A percentile compares a stretch with the other conserved stretches of the same genome.
phyloP scores from a whole-genome alignment of 1,140 invertebrate species.

The Gonatopus flavifemur region DNA sequence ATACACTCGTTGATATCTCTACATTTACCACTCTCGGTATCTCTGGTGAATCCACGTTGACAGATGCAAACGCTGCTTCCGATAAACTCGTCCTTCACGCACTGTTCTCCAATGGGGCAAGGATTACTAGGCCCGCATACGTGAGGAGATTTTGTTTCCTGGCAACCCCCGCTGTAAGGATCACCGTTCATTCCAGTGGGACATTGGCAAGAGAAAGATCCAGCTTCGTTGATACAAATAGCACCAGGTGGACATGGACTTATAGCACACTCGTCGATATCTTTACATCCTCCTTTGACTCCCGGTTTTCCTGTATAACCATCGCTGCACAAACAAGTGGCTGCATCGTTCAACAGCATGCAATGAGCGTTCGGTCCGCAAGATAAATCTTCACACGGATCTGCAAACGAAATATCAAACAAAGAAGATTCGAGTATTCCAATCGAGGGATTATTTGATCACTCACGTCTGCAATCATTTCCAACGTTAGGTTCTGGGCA shows the following conservation, averaged over 20 bases:
- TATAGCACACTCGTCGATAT: conserved; percentile 81
- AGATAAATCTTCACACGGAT: conserved; percentile 84
- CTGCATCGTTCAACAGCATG: conserved; percentile 78
- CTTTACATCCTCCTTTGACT: conserved; percentile 74
- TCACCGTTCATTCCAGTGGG: conserved; percentile 71
- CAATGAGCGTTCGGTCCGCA: conserved; percentile 89
- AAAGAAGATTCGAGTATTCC: background rate
- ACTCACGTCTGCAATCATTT: conserved; percentile 87
- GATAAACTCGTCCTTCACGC: conserved; percentile 72
- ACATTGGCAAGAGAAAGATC: conserved; percentile 85
- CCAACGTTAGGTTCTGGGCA: conserved; percentile 90
- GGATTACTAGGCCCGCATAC: conserved; percentile 73
- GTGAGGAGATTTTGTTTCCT: conserved; percentile 63
- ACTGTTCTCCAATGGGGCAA: conserved; percentile 81
- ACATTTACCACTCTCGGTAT: conserved; percentile 71
- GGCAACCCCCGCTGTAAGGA: conserved; percentile 73
- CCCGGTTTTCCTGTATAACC: conserved; percentile 74
- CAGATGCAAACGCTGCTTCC: conserved; percentile 84
- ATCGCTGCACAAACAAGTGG: conserved; percentile 79
- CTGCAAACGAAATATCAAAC: conserved; percentile 50
- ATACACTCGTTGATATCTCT: conserved; percentile 88
- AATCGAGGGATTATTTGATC: background rate
- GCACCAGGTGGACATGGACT: conserved; percentile 80
- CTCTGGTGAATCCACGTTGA: conserved; percentile 77
- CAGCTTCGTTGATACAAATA: conserved; percentile 85